A percentile compares a stretch with the other conserved stretches of the same genome.
Evolutionary conservation across 2,797 vertebrate genomes (phyloP).

Genomic region (Martes flavigula): DNA sequence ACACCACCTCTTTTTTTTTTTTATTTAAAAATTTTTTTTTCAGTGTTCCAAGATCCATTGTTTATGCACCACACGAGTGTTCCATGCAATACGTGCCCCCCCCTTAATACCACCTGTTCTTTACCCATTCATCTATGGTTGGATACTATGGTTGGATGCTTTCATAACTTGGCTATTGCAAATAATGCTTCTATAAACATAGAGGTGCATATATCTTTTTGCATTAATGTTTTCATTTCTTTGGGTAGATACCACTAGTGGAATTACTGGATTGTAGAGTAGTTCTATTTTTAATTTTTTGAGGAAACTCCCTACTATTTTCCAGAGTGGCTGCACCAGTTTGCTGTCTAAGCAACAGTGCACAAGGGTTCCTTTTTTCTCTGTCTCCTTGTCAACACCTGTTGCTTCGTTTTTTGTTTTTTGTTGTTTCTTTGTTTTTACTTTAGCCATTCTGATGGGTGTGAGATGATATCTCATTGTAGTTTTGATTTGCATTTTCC

Average conservation of each 20-base stretch:
- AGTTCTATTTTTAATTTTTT: not conserved
- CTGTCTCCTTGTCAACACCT: not conserved
- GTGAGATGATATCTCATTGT: not conserved
- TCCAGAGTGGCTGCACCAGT: not conserved
- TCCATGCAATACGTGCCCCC: no score
- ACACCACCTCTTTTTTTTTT: not conserved
- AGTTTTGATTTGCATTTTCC: no score
- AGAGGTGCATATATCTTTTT: not conserved
- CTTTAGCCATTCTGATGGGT: not conserved
- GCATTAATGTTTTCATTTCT: not conserved
- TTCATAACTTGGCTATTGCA: not conserved
- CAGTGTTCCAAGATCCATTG: no score
- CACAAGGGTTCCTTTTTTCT: not conserved
- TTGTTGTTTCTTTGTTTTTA: not conserved
- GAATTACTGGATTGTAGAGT: not conserved
- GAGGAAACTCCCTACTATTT: not conserved
- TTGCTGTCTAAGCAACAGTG: not conserved
- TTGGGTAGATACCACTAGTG: not conserved
- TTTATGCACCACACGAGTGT: no score
- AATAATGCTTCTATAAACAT: not conserved
- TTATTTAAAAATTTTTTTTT: no score
- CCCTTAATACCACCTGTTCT: not conserved
- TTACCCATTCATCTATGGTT: not conserved
- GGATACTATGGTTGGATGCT: not conserved
- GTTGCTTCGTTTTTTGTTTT: not conserved